Evolutionary conservation across 1,140 invertebrate genomes (phyloP).

Genomic region (Kradibia gibbosae): DNA sequence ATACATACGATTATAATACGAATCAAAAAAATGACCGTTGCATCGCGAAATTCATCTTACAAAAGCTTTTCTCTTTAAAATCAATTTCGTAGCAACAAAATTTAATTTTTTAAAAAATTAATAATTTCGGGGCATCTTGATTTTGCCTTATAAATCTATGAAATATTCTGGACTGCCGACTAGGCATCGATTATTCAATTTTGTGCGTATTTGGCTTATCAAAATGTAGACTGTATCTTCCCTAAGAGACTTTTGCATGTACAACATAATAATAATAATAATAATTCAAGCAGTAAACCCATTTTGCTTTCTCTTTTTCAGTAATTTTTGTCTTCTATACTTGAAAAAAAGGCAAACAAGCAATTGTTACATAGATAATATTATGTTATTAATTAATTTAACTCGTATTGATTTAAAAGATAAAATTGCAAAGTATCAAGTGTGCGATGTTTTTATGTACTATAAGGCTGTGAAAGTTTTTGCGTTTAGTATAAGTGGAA

Average conservation of each 20-base stretch:
- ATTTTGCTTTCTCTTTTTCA: no score
- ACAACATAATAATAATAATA: no score
- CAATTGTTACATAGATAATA: no score
- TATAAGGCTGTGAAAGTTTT: constrained; percentile 47
- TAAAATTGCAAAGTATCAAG: background rate
- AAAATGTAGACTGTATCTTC: constrained; percentile 4
- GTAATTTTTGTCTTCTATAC: background rate
- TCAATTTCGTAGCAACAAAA: no score
- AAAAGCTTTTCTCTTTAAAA: background rate
- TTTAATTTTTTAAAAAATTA: background rate
- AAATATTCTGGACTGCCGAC: constrained; percentile 1
- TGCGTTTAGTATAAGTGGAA: background rate
- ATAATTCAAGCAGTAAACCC: no score
- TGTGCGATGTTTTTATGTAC: constrained; percentile 28
- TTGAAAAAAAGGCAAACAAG: no score
- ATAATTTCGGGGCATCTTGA: background rate
- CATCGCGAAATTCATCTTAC: background rate
- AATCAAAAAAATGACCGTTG: background rate
- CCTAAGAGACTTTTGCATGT: constrained; percentile 19
- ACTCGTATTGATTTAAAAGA: background rate
- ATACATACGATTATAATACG: no score
- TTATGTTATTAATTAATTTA: background rate
- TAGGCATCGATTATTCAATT: constrained; percentile 1
- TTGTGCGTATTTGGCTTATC: background rate
- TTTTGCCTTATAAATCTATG: no score